phyloP scores from a whole-genome alignment of 1,140 invertebrate genomes.

The Drosophila auraria region DNA sequence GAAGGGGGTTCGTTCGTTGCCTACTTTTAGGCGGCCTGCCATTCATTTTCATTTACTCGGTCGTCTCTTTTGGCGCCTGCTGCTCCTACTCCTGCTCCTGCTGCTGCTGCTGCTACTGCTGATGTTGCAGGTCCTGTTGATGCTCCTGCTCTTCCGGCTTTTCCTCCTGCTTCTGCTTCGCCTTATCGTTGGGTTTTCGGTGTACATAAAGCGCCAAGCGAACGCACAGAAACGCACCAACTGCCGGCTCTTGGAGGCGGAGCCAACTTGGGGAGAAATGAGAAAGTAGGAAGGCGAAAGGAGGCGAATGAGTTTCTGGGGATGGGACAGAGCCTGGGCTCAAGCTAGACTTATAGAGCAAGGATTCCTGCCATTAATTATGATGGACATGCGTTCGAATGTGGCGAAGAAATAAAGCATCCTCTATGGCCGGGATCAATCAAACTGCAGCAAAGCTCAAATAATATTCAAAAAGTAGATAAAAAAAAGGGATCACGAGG shows the following conservation, averaged over 20 bases:
- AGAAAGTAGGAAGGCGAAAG: neutral
- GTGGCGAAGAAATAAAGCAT: constrained; percentile 11
- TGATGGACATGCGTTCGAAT: constrained; percentile 55
- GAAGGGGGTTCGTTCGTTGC: constrained; percentile 43
- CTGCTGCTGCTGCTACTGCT: constrained; percentile 18
- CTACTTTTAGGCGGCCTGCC: constrained; percentile 76
- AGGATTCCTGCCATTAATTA: constrained; percentile 72
- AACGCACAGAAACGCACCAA: constrained; percentile 69
- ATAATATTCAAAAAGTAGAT: constrained; percentile 59
- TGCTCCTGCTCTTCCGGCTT: constrained; percentile 19
- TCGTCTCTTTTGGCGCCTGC: constrained; percentile 46
- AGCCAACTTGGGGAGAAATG: constrained; percentile 52
- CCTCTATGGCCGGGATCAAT: constrained; percentile 54
- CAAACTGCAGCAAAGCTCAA: constrained; percentile 59
- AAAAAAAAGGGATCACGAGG: constrained; percentile 20
- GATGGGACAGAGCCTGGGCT: constrained; percentile 10
- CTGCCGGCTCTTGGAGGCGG: constrained; percentile 69
- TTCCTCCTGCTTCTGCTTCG: constrained; percentile 44
- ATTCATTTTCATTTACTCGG: constrained; percentile 79
- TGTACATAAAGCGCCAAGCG: constrained; percentile 67
- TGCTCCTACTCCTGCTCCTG: constrained; percentile 12
- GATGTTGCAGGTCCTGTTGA: constrained; percentile 6
- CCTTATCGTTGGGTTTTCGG: constrained; percentile 76
- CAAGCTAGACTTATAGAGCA: constrained; percentile 55
- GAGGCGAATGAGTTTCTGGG: neutral